Conservation (phyloP, 2,113 vertebrate genomes). For the Paralichthys olivaceus region DNA sequence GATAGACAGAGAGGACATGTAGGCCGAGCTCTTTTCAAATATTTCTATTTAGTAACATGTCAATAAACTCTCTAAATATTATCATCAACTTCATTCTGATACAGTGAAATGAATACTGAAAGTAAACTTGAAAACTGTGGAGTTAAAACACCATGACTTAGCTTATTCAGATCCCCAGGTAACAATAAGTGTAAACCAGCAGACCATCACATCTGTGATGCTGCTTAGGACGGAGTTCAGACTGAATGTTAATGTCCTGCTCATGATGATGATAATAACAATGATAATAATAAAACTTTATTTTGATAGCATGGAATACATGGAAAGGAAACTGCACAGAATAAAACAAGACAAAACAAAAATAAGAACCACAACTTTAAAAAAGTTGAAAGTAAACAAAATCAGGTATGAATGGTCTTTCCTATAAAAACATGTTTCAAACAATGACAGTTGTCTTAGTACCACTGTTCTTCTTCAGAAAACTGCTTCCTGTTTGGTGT, state of each 20-base stretch:
- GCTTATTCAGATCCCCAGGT: neutral
- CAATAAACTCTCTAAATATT: slow-evolving; percentile 4
- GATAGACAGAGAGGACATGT: neutral
- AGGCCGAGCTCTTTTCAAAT: neutral
- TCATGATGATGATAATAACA: too few species aligned
- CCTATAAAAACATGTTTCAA: too few species aligned
- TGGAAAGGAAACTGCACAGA: too few species aligned
- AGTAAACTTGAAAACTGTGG: neutral
- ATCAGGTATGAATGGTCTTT: too few species aligned
- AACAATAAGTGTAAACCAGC: neutral
- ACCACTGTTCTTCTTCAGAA: neutral
- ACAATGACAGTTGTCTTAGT: neutral
- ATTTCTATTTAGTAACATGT: slow-evolving; percentile 14
- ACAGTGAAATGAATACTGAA: neutral
- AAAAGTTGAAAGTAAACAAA: too few species aligned
- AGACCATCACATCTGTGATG: too few species aligned
- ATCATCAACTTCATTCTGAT: neutral
- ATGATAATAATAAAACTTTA: too few species aligned
- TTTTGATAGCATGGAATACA: too few species aligned
- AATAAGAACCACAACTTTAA: too few species aligned
- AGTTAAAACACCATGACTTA: neutral
- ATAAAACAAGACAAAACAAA: too few species aligned
- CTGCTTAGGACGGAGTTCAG: too few species aligned
- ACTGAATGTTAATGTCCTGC: too few species aligned
- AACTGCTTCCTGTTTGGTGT: neutral